Percentiles rank a stretch among this genome's conserved stretches.
These are phyloP conservation scores for Phaenicophaeus curvirostris DNA, from an alignment of 2,797 vertebrate species.

Conservation along the genomic window DNA sequence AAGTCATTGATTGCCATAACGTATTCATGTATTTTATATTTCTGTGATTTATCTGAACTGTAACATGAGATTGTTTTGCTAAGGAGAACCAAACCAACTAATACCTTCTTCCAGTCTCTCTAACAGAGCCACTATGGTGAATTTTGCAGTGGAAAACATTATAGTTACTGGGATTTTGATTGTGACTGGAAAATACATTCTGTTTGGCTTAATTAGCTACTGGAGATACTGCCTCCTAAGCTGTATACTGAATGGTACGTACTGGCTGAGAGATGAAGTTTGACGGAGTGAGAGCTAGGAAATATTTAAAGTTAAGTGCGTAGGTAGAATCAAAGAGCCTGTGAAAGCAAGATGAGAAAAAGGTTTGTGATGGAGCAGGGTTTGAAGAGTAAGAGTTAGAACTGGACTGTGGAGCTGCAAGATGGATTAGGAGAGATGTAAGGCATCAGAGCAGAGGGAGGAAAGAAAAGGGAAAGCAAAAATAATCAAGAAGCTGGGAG, in stretches of 20 bases:
- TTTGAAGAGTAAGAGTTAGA: background rate
- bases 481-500: background rate
- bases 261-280: background rate
- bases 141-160: background rate
- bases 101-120: background rate
- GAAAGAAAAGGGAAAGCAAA: background rate
- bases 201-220: background rate
- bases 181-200: background rate
- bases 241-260: accelerated
- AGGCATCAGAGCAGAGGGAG: background rate
- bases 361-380: background rate
- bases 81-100: background rate
- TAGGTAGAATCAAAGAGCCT: background rate
- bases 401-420: background rate
- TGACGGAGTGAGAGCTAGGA: background rate
- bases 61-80: background rate
- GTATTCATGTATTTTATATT: background rate
- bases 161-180: background rate
- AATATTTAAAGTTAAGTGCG: background rate
- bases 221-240: background rate
- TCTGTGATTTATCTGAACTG: background rate
- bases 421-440: background rate
- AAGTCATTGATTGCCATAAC: background rate
- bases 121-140: background rate
- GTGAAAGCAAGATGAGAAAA: background rate